Evolutionary conservation across 2,113 vertebrate species (phyloP), one percentile per base, ranked within the genome.

Genomic region (Spea multiplicata): DNA sequence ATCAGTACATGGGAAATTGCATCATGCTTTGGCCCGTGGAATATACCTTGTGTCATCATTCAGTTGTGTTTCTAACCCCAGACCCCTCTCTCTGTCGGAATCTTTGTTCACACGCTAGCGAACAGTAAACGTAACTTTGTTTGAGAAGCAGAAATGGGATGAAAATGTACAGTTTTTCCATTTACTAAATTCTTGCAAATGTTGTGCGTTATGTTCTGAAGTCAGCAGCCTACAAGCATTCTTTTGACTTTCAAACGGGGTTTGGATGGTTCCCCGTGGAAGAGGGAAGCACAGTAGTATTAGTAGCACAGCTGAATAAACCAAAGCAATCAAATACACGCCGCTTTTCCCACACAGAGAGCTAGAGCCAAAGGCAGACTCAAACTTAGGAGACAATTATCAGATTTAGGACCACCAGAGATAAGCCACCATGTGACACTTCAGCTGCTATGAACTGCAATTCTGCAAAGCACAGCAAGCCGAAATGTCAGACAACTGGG

Each of bases 1-100:
- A 72, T 59, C 62, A 78, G 64, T 69, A 78, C 76, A 78, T 78
- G 76, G 76, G 69, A 72, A 55, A 72, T 78, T 72, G 69, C 76
- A 71, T 78, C 76, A 78, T 55, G 50, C n/a, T 48, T 78, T 78
- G 76, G 76, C 57, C 69, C 16, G 6, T 14, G 10, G 10, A 52
- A 13, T 7, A 6, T n/a, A 8, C 16, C 61, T 78, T 55, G 44
- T 78, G 76, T 78, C 76, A 65, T 72, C 61, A 12, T 65, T 44
- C 49, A 5, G 8, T 55, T 44, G 57, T 68, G 16, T 53, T 65
- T 30, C 55, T 66, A 71, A 66, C 76, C 69, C 48, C 48, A 70
- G 48, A 47, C 66, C 67, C 76, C 46, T 57, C 30, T 10, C 68
- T 65, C 44, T 49, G 30, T 59, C 4, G 44, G 10, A 55, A 45